A percentile compares a stretch with the other conserved stretches of the same genome.
Conservation (phyloP, 2,888 invertebrate genomes). For the Meteorus cinctellus region DNA sequence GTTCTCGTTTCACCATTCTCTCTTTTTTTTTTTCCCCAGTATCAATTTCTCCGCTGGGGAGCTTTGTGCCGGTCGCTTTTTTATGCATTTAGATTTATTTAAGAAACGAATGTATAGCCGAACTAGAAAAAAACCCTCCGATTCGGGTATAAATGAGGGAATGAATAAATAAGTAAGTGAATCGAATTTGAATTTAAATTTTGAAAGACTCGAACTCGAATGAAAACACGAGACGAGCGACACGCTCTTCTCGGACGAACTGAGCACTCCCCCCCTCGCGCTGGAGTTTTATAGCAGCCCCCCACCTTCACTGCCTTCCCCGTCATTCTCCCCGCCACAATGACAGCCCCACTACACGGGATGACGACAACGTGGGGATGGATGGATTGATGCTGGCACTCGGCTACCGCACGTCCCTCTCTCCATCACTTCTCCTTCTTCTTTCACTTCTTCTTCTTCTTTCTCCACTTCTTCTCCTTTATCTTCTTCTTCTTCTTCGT, state of each 20-base stretch:
- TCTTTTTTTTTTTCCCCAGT: constrained; percentile 16
- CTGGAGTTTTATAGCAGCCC: constrained; percentile 67
- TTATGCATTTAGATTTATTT: background rate
- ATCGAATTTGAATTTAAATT: background rate
- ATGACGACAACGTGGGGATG: constrained; percentile 59
- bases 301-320: constrained; percentile 67
- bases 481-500: constrained; percentile 11
- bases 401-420: background rate
- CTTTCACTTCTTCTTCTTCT: constrained; percentile 17
- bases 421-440: constrained; percentile 20
- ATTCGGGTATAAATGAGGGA: background rate
- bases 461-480: background rate
- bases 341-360: constrained; percentile 56
- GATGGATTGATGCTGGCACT: constrained; percentile 44
- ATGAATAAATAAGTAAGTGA: background rate
- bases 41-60: background rate
- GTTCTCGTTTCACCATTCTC: constrained; percentile 34
- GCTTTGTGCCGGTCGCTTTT: background rate
- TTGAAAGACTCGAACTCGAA: background rate
- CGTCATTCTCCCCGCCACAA: constrained; percentile 59
- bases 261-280: constrained; percentile 73
- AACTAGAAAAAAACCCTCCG: background rate
- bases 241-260: constrained; percentile 71
- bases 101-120: background rate
- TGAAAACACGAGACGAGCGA: constrained; percentile 61